Evolutionary conservation across 1,140 invertebrate species (phyloP), one percentile per base, ranked within the genome.

Genomic region (Eciton burchellii): DNA sequence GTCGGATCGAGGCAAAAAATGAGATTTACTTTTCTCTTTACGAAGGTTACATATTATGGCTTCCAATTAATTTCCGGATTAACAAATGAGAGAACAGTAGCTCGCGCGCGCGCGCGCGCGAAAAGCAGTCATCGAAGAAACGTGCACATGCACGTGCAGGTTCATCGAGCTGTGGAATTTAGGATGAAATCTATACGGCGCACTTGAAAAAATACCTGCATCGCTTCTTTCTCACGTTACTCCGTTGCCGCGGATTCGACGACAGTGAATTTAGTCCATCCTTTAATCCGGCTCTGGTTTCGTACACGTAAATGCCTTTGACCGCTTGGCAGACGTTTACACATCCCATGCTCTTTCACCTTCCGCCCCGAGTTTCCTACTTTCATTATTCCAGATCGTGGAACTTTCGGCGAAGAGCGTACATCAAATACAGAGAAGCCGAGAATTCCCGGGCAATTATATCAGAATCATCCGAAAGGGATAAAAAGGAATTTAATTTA

Each of bases 311-410:
- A 79, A 70, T 70, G 49, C 8, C 35, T 70, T 45, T 70, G 62
- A 56, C 43, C 24, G 73, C n/a, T 65, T 49, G 26, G n/a, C 26
- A 63, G 59, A 76, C 73, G 45, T 43, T 76, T 76, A 76, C 73
- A 57, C 21, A 16, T 77, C 19, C 19, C 35, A 8, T 43, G 21
- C n/a, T 56, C 29, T 12, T 29, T 54, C 24, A 56, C 29, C 59
- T 52, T 65, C 26, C 59, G 56, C 43, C 49, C 19, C 43, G 19
- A 54, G 29, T 70, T 68, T 52, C 16, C 24, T 70, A 79, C 52
- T 66, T 79, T 70, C 45, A 45, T 70, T 70, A 66, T 70, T 54
- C n/a, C 52, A 21, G 24, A 57, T 68, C 63, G 12, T 41, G 24
- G 11, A 77, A 21, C 35, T 35, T 79, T 68, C 63, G 49, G 35